Evolutionary conservation across 2,888 invertebrate species (phyloP).

Genomic region (Temnothorax ravouxi): DNA sequence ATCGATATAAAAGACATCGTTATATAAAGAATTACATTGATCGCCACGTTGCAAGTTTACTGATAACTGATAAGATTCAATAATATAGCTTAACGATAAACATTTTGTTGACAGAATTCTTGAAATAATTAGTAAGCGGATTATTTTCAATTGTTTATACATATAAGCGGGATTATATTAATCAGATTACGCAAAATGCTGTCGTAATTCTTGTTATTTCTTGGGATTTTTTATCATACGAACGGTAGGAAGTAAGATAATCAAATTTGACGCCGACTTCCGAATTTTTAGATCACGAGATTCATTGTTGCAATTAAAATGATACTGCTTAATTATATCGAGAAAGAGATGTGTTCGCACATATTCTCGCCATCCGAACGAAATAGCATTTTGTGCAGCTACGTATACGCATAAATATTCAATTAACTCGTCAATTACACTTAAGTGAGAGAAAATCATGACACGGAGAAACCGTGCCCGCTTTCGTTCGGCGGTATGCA

Average conservation of each 20-base stretch:
- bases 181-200: neutral
- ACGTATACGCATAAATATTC: slow-evolving; percentile 20
- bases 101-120: neutral
- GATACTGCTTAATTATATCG: neutral
- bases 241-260: neutral
- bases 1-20: neutral
- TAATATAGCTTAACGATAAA: neutral
- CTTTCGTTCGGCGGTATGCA: slow-evolving; percentile 40
- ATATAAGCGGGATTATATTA: neutral
- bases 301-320: neutral
- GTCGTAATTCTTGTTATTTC: neutral
- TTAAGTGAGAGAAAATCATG: slow-evolving; percentile 41
- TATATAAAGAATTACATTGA: neutral
- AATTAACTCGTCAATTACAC: slow-evolving; percentile 51
- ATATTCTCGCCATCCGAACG: neutral
- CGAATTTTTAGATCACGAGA: neutral
- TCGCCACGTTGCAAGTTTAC: neutral
- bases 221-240: neutral
- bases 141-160: neutral
- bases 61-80: slow-evolving; percentile 40
- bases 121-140: neutral
- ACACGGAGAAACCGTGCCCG: neutral
- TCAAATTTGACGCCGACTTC: neutral
- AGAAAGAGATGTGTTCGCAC: neutral
- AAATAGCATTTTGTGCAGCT: slow-evolving; percentile 9